These are phyloP conservation scores for Melangyna quadrimaculata DNA, from an alignment of 2,888 invertebrate species.

Conservation along the genomic window DNA sequence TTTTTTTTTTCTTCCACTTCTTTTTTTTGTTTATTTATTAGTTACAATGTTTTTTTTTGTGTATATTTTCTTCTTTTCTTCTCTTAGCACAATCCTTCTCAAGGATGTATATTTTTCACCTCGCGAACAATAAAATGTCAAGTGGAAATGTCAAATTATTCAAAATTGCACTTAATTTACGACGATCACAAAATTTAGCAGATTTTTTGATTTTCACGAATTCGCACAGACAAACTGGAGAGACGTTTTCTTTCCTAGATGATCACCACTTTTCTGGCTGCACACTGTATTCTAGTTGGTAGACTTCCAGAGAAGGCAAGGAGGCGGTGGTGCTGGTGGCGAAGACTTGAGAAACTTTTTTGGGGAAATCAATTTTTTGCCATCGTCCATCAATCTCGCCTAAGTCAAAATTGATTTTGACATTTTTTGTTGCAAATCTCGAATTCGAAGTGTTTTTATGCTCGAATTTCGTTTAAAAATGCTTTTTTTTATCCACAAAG, in stretches of 20 bases:
- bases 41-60: constrained; percentile 37
- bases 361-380: constrained; percentile 27
- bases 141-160: constrained; percentile 24
- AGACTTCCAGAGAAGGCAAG: background rate
- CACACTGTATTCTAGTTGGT: background rate
- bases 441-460: constrained; percentile 1
- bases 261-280: constrained; percentile 28
- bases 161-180: constrained; percentile 1
- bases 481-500: constrained; percentile 5
- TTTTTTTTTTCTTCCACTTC: constrained; percentile 19
- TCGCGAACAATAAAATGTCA: constrained; percentile 18
- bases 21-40: constrained; percentile 67
- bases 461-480: constrained; percentile 4
- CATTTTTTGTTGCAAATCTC: background rate
- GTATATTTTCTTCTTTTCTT: background rate
- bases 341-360: background rate
- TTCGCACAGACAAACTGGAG: background rate
- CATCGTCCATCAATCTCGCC: background rate
- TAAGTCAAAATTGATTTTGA: constrained; percentile 16
- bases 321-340: background rate
- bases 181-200: background rate
- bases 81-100: constrained; percentile 16
- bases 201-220: background rate
- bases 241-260: constrained; percentile 5
- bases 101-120: constrained; percentile 30